phyloP scores from a whole-genome alignment of 2,888 invertebrate species.

The Acrocera orbiculus region DNA sequence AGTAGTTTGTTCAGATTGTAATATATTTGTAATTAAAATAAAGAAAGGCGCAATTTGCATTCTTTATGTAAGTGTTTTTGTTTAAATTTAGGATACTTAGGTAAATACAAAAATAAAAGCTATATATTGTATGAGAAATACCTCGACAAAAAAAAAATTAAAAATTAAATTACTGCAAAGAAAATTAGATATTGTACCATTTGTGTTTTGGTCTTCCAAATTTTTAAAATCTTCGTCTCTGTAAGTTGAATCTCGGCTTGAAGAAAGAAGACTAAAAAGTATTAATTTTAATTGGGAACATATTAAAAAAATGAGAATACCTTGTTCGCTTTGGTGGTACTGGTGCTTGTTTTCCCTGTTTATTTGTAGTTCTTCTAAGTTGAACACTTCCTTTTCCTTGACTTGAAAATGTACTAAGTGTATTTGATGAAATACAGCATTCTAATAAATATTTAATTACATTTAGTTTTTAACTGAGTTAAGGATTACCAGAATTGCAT shows the following conservation, averaged over 20 bases:
- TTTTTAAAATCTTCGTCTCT: conserved; percentile 30
- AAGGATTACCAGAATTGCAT: not conserved
- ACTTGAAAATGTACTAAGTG: conserved; percentile 45
- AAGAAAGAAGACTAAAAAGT: conserved; percentile 24
- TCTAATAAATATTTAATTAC: conserved; percentile 16
- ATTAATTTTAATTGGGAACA: not conserved
- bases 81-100: too few relatives aligned
- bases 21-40: too few relatives aligned
- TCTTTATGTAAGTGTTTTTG: too few relatives aligned
- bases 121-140: conserved; percentile 31
- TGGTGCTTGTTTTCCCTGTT: conserved; percentile 85
- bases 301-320: conserved; percentile 30
- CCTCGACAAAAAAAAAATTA: conserved; percentile 34
- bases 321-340: conserved; percentile 91
- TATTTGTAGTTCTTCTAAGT: conserved; percentile 69
- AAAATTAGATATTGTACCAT: conserved; percentile 33
- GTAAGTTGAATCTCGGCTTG: conserved; percentile 32
- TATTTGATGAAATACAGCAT: conserved; percentile 35
- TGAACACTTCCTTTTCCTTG: conserved; percentile 53
- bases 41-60: too few relatives aligned
- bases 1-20: too few relatives aligned
- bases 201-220: conserved; percentile 28
- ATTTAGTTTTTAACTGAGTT: not conserved
- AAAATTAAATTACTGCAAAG: conserved; percentile 35
- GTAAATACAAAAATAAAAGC: too few relatives aligned